These are phyloP conservation scores for Torymus tubicola DNA, from an alignment of 2,888 invertebrate genomes.

Conservation along the genomic window DNA sequence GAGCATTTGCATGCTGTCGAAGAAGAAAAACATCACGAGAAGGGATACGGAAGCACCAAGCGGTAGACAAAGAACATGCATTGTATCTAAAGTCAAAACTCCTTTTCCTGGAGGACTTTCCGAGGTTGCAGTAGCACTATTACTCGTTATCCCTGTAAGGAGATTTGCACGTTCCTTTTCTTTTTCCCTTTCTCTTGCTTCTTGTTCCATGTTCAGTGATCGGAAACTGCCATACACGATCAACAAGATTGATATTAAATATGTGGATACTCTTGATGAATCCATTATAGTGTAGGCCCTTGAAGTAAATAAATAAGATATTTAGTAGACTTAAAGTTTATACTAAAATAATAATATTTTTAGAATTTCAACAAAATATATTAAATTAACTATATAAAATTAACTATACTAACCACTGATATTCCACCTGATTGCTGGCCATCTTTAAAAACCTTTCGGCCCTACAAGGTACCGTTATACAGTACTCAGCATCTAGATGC, in stretches of 20 bases:
- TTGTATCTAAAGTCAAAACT: conserved; percentile 95
- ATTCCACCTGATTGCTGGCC: conserved; percentile 77
- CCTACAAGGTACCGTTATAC: conserved; percentile 71
- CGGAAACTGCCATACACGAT: conserved; percentile 99
- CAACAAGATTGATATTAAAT: conserved; percentile 96
- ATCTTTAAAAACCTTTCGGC: conserved; percentile 73
- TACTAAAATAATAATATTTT: neutral
- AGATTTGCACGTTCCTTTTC: conserved; percentile 86
- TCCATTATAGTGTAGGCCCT: conserved; percentile 98
- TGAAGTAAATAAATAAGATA: conserved; percentile 37
- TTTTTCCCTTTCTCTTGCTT: conserved; percentile 89
- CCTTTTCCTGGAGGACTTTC: conserved; percentile 71
- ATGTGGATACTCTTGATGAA: conserved; percentile 97
- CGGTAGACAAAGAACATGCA: conserved; percentile 97
- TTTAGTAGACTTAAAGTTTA: neutral
- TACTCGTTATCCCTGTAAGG: conserved; percentile 79
- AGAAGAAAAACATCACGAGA: conserved; percentile 98
- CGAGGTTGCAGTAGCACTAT: conserved; percentile 70
- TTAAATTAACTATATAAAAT: neutral
- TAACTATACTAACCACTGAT: conserved; percentile 75
- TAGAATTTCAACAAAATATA: conserved; percentile 25
- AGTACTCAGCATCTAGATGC: conserved; percentile 69
- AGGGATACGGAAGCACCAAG: conserved; percentile 96
- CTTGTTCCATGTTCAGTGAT: conserved; percentile 96
- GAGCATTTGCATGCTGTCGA: conserved; percentile 98